Percentiles rank a stretch among this genome's conserved stretches.
Evolutionary conservation across 2,797 vertebrate genomes (phyloP).

Genomic region (Channa striata): DNA sequence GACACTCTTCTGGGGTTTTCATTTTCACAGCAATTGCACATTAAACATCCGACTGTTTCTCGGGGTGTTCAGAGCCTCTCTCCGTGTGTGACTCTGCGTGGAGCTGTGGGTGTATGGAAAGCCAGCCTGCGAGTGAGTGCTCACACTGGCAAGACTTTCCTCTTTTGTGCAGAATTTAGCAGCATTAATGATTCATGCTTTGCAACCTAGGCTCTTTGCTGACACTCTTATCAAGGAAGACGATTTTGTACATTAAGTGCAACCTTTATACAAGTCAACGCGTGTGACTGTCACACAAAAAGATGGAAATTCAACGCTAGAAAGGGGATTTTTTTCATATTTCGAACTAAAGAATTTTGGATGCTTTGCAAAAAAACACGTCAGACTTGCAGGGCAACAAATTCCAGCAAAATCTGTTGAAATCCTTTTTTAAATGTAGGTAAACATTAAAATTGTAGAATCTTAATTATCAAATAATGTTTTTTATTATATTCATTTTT

Average conservation of each 20-base stretch:
- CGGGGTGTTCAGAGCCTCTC: constrained; percentile 22
- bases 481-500: too few relatives aligned
- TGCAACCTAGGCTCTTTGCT: constrained; percentile 42
- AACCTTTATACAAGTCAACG: constrained; percentile 30
- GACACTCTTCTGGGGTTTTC: constrained; percentile 39
- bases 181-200: constrained; percentile 54
- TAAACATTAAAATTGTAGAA: too few relatives aligned
- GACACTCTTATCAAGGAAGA: constrained; percentile 24
- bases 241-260: constrained; percentile 35
- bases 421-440: too few relatives aligned
- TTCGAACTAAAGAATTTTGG: not conserved
- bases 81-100: constrained; percentile 8
- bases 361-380: too few relatives aligned
- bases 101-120: constrained; percentile 27
- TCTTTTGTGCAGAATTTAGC: constrained; percentile 32
- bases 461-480: too few relatives aligned
- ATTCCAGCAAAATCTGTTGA: too few relatives aligned
- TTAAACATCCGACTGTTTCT: constrained; percentile 56
- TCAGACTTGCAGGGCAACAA: too few relatives aligned
- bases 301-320: not conserved
- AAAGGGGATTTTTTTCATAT: constrained; percentile 18
- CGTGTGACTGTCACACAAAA: constrained; percentile 12
- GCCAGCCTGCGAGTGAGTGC: constrained; percentile 23
- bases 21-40: constrained; percentile 57
- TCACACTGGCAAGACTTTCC: constrained; percentile 24